These are phyloP conservation scores for Chionomys nivalis DNA, from an alignment of 2,113 vertebrate genomes.

Conservation along the genomic window DNA sequence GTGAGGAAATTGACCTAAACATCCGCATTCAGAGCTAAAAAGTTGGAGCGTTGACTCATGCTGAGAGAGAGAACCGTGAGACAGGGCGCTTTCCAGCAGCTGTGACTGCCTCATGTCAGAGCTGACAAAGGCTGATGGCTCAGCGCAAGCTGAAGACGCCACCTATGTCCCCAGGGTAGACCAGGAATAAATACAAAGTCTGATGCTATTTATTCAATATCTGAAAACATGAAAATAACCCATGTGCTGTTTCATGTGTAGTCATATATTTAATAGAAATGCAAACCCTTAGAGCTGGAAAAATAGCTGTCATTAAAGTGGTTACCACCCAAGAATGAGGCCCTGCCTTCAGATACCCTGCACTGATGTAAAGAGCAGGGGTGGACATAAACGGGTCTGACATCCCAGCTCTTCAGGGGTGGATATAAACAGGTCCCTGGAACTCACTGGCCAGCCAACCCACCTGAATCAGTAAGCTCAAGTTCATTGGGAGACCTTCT, in stretches of 20 bases:
- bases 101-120: background rate
- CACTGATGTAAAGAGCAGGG: background rate
- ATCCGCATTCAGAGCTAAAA: slow-evolving; percentile 23
- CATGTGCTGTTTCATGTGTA: background rate
- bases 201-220: background rate
- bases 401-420: background rate
- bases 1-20: slow-evolving; percentile 60
- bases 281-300: background rate
- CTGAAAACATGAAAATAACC: slow-evolving; percentile 14
- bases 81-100: background rate
- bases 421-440: background rate
- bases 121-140: background rate
- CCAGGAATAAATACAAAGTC: background rate
- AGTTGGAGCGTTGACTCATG: background rate
- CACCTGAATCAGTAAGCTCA: background rate
- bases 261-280: background rate
- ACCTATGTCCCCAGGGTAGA: background rate
- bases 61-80: background rate
- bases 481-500: background rate
- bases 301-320: background rate
- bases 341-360: background rate
- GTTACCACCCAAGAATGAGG: background rate
- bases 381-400: background rate
- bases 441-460: background rate
- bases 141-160: background rate